Conservation (phyloP, 2,888 invertebrate species). For the Leptopilina myrica region DNA sequence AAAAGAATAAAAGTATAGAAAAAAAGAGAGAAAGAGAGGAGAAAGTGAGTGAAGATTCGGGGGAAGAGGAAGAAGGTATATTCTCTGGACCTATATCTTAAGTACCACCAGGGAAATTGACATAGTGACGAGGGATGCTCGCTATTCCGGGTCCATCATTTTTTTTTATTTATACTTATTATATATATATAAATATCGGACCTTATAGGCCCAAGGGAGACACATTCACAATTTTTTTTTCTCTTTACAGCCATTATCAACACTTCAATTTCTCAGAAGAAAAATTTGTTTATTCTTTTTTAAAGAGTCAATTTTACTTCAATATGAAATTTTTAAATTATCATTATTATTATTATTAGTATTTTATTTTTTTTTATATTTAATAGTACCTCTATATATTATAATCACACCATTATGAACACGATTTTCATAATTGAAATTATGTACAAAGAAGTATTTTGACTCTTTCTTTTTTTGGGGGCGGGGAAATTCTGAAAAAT, state of each 20-base stretch:
- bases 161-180: constrained; percentile 14
- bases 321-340: background rate
- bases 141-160: constrained; percentile 57
- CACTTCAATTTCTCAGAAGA: constrained; percentile 11
- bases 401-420: constrained; percentile 4
- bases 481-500: background rate
- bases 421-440: constrained; percentile 8
- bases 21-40: constrained; percentile 52
- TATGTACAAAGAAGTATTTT: background rate
- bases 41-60: constrained; percentile 55
- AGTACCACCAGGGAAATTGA: constrained; percentile 70
- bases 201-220: constrained; percentile 29
- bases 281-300: background rate
- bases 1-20: constrained; percentile 53
- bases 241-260: constrained; percentile 19
- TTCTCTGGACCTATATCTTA: constrained; percentile 52
- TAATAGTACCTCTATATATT: background rate
- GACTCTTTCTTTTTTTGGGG: background rate
- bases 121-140: constrained; percentile 68
- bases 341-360: background rate
- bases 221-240: constrained; percentile 1
- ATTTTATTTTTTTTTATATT: no score
- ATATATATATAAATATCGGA: constrained; percentile 31
- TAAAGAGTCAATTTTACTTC: background rate
- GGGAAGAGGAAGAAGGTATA: constrained; percentile 59